phyloP scores from a whole-genome alignment of 2,797 vertebrate species.

The Lepus oiostolus region DNA sequence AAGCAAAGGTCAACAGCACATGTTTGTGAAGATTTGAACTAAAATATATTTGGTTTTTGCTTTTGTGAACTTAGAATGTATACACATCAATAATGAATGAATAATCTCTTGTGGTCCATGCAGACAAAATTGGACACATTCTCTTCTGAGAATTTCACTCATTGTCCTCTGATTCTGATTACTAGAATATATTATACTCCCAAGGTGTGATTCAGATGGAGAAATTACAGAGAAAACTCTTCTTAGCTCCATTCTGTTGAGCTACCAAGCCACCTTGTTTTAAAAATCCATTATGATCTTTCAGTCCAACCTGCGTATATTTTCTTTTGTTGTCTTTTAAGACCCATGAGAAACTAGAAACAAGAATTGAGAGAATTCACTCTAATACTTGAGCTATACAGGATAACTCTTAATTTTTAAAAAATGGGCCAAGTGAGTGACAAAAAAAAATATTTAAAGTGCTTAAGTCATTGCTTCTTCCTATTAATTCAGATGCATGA shows the following conservation, averaged over 20 bases:
- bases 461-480: not conserved
- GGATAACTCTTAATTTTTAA: not conserved
- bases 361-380: not conserved
- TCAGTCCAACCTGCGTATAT: not conserved
- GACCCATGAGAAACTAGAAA: not conserved
- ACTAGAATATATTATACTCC: not conserved
- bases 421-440: not conserved
- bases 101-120: not conserved
- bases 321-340: slow-evolving; percentile 4
- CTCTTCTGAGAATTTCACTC: not conserved
- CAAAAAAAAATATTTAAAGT: not conserved
- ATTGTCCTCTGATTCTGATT: not conserved
- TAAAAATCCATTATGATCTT: not conserved
- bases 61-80: not conserved
- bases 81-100: no score
- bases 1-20: not conserved
- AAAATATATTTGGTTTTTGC: not conserved
- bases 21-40: not conserved
- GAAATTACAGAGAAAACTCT: not conserved
- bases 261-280: not conserved
- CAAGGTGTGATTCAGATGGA: not conserved
- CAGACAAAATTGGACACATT: not conserved
- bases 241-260: not conserved
- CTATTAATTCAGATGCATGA: not conserved
- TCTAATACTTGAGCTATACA: not conserved